Base-by-base conservation (phyloP, 1,140 invertebrate genomes). In the Drosophila athabasca region DNA sequence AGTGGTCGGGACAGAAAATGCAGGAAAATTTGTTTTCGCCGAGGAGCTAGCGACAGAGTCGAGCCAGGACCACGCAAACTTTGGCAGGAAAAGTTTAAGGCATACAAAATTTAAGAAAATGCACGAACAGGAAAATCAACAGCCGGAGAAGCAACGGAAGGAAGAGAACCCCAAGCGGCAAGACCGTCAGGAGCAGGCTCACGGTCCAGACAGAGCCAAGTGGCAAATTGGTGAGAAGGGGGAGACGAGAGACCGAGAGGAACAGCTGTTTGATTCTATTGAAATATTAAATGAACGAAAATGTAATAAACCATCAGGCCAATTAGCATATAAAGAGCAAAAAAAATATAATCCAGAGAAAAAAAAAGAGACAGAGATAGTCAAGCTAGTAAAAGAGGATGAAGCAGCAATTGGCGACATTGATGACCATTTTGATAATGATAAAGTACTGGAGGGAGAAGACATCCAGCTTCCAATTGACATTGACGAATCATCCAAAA, bases 201-300 rank as follows among this genome's bases (percentile, higher is more conserved):
- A 55, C 57, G 49, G 17, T 35, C 46, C 44, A 48, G 19, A 7
- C 39, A 59, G 44, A 11, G 19, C 35, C 50, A 46, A 54, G 49
- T 43, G 17, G 43, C 57, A 44, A 26, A 22, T 35, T 13, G 62
- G 31, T 2, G 68, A 58, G 22, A 49, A 35, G 51, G 60, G n/a
- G 24, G 39, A 55, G 13, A 35, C 39, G 17, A 24, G 26, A 29
- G 45, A 45, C 8, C 26, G 68, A 5, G 51, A 59, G 53, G 50
- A 70, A 29, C 77, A 87, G 65, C 74, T 77, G 74, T 77, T 88
- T 52, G 76, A 81, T 79, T 77, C 82, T 54, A 88, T 87, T 87
- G 82, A 81, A 87, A 87, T 81, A 87, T 87, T 87, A 87, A 87
- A 87, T 66, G 82, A 81, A 87, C 82, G 78, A 70, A 87, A 87